These are phyloP conservation scores for Drosophila neoperkinsi DNA, from an alignment of 2,888 invertebrate species.

Conservation along the genomic window DNA sequence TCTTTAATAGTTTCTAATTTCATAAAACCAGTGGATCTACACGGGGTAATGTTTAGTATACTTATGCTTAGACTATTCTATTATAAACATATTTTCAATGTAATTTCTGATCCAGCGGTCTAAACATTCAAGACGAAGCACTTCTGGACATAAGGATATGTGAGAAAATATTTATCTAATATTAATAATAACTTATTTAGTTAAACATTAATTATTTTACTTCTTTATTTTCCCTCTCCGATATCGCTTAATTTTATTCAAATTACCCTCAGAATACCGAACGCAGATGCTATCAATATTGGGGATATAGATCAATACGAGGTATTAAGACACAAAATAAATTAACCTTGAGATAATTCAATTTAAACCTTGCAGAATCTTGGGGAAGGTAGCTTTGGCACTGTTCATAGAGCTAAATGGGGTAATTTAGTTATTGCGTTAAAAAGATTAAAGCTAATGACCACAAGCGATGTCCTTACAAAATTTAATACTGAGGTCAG, in stretches of 20 bases:
- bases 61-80: neutral
- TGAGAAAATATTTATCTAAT: neutral
- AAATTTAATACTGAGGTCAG: neutral
- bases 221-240: neutral
- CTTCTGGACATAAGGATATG: neutral
- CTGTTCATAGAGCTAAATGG: neutral
- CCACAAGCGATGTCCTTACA: too few species aligned
- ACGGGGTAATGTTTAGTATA: neutral
- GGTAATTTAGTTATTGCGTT: neutral
- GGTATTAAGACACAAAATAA: neutral
- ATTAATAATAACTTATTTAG: neutral
- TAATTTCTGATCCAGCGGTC: neutral
- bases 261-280: neutral
- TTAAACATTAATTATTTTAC: neutral
- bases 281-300: neutral
- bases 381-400: neutral
- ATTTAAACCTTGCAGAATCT: neutral
- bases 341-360: neutral
- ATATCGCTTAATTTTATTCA: neutral
- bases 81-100: neutral
- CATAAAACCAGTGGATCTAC: neutral
- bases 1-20: too few species aligned
- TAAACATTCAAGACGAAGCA: neutral
- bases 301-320: neutral
- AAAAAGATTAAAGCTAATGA: neutral